Percentiles rank a stretch among this genome's conserved stretches.
Conservation (phyloP, 2,113 vertebrate genomes). For the Pteropus alecto region DNA sequence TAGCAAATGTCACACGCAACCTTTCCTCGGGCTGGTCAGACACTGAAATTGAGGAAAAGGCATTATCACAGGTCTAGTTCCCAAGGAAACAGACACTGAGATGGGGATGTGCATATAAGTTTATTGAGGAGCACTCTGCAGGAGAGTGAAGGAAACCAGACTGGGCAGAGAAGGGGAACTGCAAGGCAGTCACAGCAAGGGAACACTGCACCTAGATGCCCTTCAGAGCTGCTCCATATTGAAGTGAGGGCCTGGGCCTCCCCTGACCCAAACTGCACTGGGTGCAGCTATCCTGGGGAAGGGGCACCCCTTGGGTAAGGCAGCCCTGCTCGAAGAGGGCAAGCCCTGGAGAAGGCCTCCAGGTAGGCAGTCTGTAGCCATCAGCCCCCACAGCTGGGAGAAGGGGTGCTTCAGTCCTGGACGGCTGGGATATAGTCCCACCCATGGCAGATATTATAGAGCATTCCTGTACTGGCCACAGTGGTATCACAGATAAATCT, state of each 20-base stretch:
- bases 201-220: no score
- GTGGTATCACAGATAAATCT: not conserved
- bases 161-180: not conserved
- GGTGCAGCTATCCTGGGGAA: not conserved
- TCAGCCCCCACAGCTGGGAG: not conserved
- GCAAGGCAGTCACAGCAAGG: not conserved
- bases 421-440: not conserved
- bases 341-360: not conserved
- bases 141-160: not conserved
- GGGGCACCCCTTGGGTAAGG: not conserved
- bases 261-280: not conserved
- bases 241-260: not conserved
- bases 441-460: not conserved
- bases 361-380: not conserved
- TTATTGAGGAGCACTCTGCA: not conserved
- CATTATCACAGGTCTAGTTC: accelerated
- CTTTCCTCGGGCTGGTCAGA: not conserved
- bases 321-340: not conserved
- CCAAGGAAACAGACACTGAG: not conserved
- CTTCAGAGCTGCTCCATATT: not conserved
- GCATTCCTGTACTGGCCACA: not conserved
- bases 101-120: not conserved
- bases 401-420: no score
- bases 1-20: not conserved
- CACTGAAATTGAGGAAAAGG: not conserved